phyloP scores from a whole-genome alignment of 2,888 invertebrate species.

The Conchocele bisecta region DNA sequence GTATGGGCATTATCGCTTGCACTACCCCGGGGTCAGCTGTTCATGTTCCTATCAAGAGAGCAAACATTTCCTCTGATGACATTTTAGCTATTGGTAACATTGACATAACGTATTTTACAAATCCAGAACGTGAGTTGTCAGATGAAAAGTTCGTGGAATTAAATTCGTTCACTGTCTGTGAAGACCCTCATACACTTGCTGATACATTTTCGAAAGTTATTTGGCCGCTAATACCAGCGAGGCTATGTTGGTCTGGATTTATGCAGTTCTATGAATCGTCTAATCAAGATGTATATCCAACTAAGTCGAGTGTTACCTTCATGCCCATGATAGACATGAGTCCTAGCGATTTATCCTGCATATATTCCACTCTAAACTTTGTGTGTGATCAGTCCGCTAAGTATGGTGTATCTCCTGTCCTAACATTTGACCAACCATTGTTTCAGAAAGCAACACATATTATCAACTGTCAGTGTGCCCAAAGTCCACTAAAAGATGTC shows the following conservation, averaged over 20 bases:
- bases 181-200: neutral
- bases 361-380: conserved; percentile 43
- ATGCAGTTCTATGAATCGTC: conserved; percentile 63
- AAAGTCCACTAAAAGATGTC: conserved; percentile 25
- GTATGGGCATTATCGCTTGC: conserved; percentile 51
- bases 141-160: neutral
- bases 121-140: neutral
- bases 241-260: conserved; percentile 57
- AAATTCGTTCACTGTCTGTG: too few species aligned
- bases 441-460: conserved; percentile 52
- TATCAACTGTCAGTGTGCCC: neutral
- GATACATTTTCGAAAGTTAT: conserved; percentile 2
- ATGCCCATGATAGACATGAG: conserved; percentile 63
- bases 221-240: conserved; percentile 29
- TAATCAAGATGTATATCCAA: conserved; percentile 38
- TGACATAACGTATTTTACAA: conserved; percentile 15
- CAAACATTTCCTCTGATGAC: neutral
- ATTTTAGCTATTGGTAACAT: conserved; percentile 15
- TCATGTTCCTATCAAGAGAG: conserved; percentile 15
- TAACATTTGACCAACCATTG: conserved; percentile 63
- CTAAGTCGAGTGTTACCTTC: conserved; percentile 50
- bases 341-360: conserved; percentile 51
- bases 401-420: conserved; percentile 26
- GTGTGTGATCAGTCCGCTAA: conserved; percentile 5
- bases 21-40: conserved; percentile 23